phyloP scores from a whole-genome alignment of 2,113 vertebrate species.

The Phyllostomus hastatus region DNA sequence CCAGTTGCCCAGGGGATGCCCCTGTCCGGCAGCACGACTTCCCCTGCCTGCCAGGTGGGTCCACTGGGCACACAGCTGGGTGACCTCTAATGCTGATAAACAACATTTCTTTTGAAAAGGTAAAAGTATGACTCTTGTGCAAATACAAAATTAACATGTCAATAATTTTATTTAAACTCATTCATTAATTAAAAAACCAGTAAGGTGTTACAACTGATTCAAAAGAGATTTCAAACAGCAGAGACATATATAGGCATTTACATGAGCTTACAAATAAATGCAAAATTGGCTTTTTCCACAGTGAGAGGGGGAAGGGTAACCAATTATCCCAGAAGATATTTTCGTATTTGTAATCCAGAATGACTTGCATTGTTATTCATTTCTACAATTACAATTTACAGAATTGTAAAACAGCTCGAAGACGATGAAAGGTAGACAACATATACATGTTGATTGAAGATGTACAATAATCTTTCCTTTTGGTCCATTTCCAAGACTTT shows the following conservation, averaged over 20 bases:
- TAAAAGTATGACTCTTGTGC: not conserved
- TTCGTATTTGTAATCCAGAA: not conserved
- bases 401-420: constrained; percentile 32
- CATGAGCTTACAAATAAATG: constrained; percentile 16
- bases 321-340: not conserved
- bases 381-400: not conserved
- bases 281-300: not conserved
- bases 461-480: not conserved
- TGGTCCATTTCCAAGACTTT: not conserved
- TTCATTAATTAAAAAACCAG: not conserved
- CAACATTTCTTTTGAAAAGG: not conserved
- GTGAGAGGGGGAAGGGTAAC: not conserved
- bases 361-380: constrained; percentile 3
- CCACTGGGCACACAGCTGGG: not conserved
- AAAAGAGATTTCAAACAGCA: not conserved
- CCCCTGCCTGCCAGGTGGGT: not conserved
- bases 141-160: not conserved
- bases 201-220: not conserved
- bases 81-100: not conserved
- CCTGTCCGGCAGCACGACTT: not conserved
- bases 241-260: not conserved
- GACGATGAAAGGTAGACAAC: not conserved
- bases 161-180: constrained; percentile 26
- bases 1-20: not conserved
- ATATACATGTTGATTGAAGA: not conserved